Evolutionary conservation across 2,113 vertebrate genomes (phyloP), one percentile per base, ranked within the genome.

Genomic region (Dolichotis patagonum): DNA sequence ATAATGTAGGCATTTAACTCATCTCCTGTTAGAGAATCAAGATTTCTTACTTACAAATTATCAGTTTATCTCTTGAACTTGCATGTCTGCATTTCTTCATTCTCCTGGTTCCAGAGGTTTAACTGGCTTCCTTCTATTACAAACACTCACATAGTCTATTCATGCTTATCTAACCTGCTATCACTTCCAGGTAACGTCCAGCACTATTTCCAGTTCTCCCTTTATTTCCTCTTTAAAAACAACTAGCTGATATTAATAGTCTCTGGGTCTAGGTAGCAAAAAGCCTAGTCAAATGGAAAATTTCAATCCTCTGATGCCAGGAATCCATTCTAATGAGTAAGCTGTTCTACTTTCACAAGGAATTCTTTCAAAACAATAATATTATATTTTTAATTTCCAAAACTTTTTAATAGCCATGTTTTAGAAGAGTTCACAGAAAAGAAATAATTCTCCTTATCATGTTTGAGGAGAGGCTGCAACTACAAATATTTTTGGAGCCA

Each of bases 361-460:
- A 83, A 80, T 77, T 88, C 5, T 85, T 87, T 32, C 5, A 32
- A 67, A 52, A 38, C n/a, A n/a, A 43, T 49, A 41, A 58, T 1
- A 58, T 43, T 30, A 7, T 65, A 78, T 14, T 73, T 49, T 88
- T 87, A 9, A 58, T 41, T 0, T 28, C 26, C 71, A 9, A 54
- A 41, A 83, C 91, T 92, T 77, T 22, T 80, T 32, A 24, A 11
- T 52, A 73, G 22, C 28, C 67, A 16, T 62, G 52, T 46, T 88
- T 96, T 90, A 49, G 38, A 85, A 89, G 38, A 62, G 32, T 92
- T 84, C 19, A 9, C 32, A 7, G 87, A 41, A 91, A 93, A 94
- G 14, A 9, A 75, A 6, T 58, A 67, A 19, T 17, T 85, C 2
- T 85, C 62, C 56, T 80, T n/a, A 87, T 84, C 32, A 9, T 17